Evolutionary conservation across 2,888 invertebrate species (phyloP).

Genomic region (Lycaena phlaeas): DNA sequence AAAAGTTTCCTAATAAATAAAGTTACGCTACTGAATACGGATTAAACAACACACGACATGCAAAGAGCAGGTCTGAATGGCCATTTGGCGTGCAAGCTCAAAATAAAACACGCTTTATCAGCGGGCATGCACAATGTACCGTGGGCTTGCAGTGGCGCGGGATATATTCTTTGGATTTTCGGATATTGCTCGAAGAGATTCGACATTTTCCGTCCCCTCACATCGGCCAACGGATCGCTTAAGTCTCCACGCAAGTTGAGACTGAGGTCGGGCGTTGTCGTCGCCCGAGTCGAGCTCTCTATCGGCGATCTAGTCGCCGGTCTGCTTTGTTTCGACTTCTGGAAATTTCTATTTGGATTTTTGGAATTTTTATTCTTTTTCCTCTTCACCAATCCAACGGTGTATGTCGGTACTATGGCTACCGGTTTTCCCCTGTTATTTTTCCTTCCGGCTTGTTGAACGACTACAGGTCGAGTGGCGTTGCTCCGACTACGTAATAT

Average conservation of each 20-base stretch:
- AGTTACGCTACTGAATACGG: conserved; percentile 38
- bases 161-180: conserved; percentile 85
- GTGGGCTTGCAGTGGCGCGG: conserved; percentile 72
- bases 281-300: conserved; percentile 57
- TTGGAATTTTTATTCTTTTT: conserved; percentile 73
- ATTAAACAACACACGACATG: conserved; percentile 50
- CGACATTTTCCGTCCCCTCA: conserved; percentile 75
- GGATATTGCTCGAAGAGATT: conserved; percentile 81
- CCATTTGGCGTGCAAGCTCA: conserved; percentile 52
- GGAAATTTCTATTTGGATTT: too few species aligned
- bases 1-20: conserved; percentile 30
- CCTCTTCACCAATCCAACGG: conserved; percentile 58
- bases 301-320: conserved; percentile 69
- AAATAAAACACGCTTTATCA: conserved; percentile 41
- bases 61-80: conserved; percentile 46
- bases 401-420: conserved; percentile 55
- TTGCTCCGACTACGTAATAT: conserved; percentile 54
- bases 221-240: conserved; percentile 53
- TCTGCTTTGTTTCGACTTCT: conserved; percentile 66
- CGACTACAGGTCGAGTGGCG: conserved; percentile 55
- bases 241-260: conserved; percentile 54
- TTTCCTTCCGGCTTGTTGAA: conserved; percentile 55
- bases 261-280: conserved; percentile 48
- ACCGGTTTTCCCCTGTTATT: conserved; percentile 50
- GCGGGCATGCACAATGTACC: conserved; percentile 55